Percentiles rank a stretch among this genome's conserved stretches.
These are phyloP conservation scores for Ectropis crepuscularia DNA, from an alignment of 2,888 invertebrate species.

Conservation along the genomic window DNA sequence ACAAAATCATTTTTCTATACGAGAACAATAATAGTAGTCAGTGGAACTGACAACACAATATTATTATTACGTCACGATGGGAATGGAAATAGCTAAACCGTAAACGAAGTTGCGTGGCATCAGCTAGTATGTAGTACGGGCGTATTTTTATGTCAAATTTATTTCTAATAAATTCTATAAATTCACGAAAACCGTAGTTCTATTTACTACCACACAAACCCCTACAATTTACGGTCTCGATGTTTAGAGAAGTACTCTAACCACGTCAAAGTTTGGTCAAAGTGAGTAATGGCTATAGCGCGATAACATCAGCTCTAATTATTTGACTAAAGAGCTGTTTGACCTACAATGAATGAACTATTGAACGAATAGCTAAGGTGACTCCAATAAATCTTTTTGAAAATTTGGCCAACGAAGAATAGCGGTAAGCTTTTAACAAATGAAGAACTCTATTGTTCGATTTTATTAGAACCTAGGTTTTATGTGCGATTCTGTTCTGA, in stretches of 20 bases:
- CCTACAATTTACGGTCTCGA: conserved; percentile 34
- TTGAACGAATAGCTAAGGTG: conserved; percentile 6
- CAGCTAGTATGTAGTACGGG: no score
- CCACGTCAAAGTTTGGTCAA: conserved; percentile 48
- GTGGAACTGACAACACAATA: no score
- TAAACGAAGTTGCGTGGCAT: background rate
- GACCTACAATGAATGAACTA: conserved; percentile 41
- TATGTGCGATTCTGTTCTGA: conserved; percentile 7
- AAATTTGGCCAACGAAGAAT: conserved; percentile 6
- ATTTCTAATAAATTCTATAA: conserved; percentile 34
- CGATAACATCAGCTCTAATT: conserved; percentile 68
- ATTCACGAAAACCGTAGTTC: conserved; percentile 44
- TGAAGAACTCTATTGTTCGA: conserved; percentile 4
- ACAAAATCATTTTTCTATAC: no score
- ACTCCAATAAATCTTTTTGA: conserved; percentile 15
- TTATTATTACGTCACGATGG: background rate
- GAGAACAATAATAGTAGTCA: no score
- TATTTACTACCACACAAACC: conserved; percentile 39
- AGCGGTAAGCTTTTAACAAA: conserved; percentile 1
- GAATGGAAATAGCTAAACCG: background rate
- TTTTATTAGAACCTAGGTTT: background rate
- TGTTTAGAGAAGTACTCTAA: conserved; percentile 36
- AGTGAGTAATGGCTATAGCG: conserved; percentile 63
- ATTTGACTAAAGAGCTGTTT: conserved; percentile 65
- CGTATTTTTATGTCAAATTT: no score